Conservation (phyloP, 2,113 vertebrate genomes). For the Isichthys henryi region DNA sequence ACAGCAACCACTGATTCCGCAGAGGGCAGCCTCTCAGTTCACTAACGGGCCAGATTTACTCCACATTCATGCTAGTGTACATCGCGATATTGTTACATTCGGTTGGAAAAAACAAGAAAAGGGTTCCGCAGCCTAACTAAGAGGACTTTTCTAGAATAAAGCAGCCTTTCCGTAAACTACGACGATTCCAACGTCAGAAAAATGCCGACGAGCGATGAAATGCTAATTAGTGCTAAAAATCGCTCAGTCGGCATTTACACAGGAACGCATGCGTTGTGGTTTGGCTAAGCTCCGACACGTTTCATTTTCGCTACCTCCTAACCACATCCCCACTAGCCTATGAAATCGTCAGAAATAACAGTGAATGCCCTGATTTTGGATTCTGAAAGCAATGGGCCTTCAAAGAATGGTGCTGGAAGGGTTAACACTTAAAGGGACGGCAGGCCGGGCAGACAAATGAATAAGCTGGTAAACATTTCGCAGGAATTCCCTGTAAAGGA, state of each 20-base stretch:
- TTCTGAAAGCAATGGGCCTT: neutral
- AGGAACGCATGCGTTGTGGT: constrained; percentile 36
- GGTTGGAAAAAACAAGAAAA: neutral
- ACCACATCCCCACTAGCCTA: neutral
- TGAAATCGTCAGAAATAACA: neutral
- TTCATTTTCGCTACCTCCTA: neutral
- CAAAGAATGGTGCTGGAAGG: neutral
- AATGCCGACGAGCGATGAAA: constrained; percentile 36
- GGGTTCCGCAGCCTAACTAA: neutral
- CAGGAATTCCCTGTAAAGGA: neutral
- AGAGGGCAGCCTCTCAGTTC: neutral
- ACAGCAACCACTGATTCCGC: neutral
- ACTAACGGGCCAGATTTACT: neutral
- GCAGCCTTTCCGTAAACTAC: constrained; percentile 34
- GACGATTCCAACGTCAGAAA: constrained; percentile 37
- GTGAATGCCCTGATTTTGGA: neutral
- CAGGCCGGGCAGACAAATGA: neutral
- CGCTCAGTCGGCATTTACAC: constrained; percentile 52
- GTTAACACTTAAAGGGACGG: neutral
- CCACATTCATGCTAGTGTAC: neutral
- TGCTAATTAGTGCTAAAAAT: constrained; percentile 55
- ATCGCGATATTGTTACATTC: neutral
- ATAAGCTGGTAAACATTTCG: neutral
- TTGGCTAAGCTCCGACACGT: constrained; percentile 1
- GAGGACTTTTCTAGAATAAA: neutral